These are phyloP conservation scores for Ichneumoninae sp. DNA, from an alignment of 2,888 invertebrate genomes.

Conservation along the genomic window DNA sequence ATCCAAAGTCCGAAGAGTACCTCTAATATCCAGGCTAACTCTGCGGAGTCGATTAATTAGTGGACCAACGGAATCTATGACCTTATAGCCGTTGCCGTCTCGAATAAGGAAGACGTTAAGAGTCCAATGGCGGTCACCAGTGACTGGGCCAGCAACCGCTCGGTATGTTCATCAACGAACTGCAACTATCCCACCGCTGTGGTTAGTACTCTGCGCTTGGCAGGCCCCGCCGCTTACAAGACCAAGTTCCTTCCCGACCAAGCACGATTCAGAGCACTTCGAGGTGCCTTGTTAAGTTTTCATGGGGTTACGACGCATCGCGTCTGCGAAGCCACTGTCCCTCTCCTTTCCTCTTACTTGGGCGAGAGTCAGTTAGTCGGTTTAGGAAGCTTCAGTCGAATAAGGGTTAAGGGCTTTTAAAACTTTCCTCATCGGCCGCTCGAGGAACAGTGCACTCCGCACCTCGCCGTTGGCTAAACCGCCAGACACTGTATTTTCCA, in stretches of 20 bases:
- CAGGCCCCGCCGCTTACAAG: conserved; percentile 47
- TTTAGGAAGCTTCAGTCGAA: conserved; percentile 50
- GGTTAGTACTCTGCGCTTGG: conserved; percentile 53
- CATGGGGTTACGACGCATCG: conserved; percentile 74
- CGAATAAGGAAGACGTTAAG: conserved; percentile 5
- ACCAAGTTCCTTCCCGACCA: conserved; percentile 49
- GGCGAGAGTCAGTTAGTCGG: conserved; percentile 49
- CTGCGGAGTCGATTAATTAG: conserved; percentile 7
- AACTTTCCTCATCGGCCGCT: conserved; percentile 52
- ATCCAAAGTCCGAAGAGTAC: conserved; percentile 4
- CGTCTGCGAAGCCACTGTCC: conserved; percentile 72
- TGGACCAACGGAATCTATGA: neutral
- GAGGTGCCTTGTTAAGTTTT: conserved; percentile 78
- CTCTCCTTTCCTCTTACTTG: conserved; percentile 29
- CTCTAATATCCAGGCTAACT: neutral
- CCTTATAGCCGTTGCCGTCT: neutral
- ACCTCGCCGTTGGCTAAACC: conserved; percentile 11
- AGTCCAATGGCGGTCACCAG: neutral
- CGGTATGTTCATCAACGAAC: conserved; percentile 35
- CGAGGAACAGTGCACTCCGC: conserved; percentile 6
- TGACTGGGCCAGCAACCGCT: conserved; percentile 3
- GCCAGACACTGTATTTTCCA: neutral
- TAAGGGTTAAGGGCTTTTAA: conserved; percentile 51
- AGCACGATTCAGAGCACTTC: conserved; percentile 75
- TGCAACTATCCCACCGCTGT: conserved; percentile 43